Conservation (phyloP, 1,140 invertebrate genomes). For the Rhynchophorus ferrugineus region DNA sequence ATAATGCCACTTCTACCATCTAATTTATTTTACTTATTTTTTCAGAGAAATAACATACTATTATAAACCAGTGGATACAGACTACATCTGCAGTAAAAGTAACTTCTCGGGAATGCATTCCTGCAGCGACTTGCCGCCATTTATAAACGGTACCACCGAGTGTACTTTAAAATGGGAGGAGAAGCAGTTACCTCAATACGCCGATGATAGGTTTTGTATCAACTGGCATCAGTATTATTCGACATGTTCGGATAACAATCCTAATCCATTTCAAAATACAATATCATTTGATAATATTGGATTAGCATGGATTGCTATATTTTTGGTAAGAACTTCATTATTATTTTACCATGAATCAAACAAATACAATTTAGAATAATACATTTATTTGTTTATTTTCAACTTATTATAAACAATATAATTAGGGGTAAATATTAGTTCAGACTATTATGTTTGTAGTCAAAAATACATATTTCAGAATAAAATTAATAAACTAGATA, state of each 20-base stretch:
- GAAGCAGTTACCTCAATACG: constrained; percentile 27
- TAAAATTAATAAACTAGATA: too few species aligned
- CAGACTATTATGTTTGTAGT: too few species aligned
- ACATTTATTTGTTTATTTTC: too few species aligned
- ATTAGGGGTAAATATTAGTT: too few species aligned
- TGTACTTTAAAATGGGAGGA: constrained; percentile 52
- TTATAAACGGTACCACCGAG: constrained; percentile 56
- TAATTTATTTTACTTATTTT: constrained; percentile 5
- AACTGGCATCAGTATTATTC: constrained; percentile 99
- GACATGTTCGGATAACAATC: constrained; percentile 81
- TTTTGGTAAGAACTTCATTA: constrained; percentile 73
- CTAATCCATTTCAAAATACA: constrained; percentile 97
- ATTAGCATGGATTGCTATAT: constrained; percentile 99
- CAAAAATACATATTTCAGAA: too few species aligned
- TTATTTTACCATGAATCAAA: too few species aligned
- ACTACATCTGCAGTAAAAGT: constrained; percentile 93
- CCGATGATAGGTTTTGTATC: constrained; percentile 58
- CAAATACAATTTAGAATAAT: too few species aligned
- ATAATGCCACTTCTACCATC: too few species aligned
- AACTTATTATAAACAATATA: too few species aligned
- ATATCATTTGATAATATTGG: constrained; percentile 99
- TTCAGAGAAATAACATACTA: constrained; percentile 20
- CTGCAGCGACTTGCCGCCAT: constrained; percentile 81
- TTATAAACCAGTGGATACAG: constrained; percentile 57
- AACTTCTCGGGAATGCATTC: constrained; percentile 93